Evolutionary conservation across 2,113 vertebrate genomes (phyloP).

Genomic region (Ceuthmochares aereus): DNA sequence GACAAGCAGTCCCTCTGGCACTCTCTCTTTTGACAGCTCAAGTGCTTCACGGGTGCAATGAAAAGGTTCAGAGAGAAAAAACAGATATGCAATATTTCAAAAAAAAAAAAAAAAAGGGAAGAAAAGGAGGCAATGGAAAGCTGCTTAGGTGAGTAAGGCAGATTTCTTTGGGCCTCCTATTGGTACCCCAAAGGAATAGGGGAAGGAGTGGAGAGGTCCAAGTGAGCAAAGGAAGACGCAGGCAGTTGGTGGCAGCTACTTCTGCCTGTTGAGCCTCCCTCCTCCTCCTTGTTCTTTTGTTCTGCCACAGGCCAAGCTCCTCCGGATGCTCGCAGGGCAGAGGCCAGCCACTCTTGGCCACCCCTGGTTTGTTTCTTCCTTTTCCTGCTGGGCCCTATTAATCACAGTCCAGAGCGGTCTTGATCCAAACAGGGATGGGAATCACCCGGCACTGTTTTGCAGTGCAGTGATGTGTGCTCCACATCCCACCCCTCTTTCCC

Average conservation of each 20-base stretch:
- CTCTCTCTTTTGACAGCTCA: background rate
- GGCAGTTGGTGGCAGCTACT: background rate
- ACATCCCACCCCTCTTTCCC: background rate
- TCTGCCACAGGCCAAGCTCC: background rate
- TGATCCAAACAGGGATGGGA: background rate
- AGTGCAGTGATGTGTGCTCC: background rate
- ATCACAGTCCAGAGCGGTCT: background rate
- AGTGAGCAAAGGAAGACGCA: background rate
- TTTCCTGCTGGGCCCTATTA: background rate
- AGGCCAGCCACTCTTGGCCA: background rate
- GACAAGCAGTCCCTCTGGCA: background rate
- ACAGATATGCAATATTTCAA: background rate
- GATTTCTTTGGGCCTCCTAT: background rate
- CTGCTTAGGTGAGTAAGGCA: background rate
- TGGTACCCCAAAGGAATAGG: background rate
- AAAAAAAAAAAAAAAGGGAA: background rate
- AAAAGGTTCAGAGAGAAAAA: background rate
- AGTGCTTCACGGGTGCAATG: background rate
- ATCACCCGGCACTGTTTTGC: background rate
- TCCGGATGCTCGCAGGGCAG: background rate
- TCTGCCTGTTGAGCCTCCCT: background rate
- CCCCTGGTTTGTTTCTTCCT: background rate
- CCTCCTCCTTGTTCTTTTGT: background rate
- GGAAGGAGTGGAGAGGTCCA: background rate
- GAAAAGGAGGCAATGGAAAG: background rate